Evolutionary conservation across 2,113 vertebrate species (phyloP).

Genomic region (Neomonachus schauinslandi): DNA sequence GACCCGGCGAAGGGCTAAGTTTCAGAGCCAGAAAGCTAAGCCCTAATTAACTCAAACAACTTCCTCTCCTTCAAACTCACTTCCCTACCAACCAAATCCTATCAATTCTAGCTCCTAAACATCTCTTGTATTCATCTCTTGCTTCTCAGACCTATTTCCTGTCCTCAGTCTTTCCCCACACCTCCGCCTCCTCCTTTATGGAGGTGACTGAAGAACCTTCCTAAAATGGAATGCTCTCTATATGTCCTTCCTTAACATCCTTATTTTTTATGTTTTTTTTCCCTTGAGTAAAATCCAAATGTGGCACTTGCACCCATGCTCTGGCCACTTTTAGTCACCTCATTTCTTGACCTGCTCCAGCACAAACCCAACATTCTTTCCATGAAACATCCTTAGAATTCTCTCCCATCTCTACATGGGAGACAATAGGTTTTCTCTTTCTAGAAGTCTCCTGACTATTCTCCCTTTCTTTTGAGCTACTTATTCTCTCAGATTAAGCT

Average conservation of each 20-base stretch:
- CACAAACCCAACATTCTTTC: neutral
- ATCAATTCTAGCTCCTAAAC: neutral
- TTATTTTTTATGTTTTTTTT: neutral
- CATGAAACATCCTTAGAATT: neutral
- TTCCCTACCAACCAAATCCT: neutral
- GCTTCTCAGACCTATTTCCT: neutral
- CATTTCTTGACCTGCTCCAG: neutral
- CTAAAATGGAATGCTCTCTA: neutral
- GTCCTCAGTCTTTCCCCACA: neutral
- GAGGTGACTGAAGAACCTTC: neutral
- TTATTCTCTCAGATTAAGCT: neutral
- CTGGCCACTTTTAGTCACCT: neutral
- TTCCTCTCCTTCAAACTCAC: neutral
- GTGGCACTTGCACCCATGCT: neutral
- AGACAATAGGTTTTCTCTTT: neutral
- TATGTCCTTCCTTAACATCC: neutral
- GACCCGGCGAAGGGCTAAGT: neutral
- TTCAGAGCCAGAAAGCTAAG: neutral
- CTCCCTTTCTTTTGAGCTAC: neutral
- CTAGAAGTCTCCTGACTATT: neutral
- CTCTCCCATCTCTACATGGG: neutral
- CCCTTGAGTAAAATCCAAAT: neutral
- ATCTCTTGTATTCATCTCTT: neutral
- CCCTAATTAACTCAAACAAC: neutral
- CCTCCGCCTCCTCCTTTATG: neutral